Evolutionary conservation across 2,797 vertebrate species (phyloP), one percentile per base, ranked within the genome.

Genomic region (Anguilla anguilla): DNA sequence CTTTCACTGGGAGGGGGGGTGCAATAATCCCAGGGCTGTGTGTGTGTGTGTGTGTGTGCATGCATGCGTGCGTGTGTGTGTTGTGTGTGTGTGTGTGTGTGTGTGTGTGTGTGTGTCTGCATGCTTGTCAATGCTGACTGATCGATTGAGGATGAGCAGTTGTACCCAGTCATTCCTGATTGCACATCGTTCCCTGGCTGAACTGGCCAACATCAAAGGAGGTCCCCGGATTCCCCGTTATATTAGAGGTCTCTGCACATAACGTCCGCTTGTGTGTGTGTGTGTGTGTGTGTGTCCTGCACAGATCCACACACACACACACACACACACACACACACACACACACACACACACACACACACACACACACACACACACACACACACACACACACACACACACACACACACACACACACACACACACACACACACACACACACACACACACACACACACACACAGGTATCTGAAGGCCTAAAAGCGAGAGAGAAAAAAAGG

Each of bases 1-100:
- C 97, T 96, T 96, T 97, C 96, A 96, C 95, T 7, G 96, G 84
- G 94, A 94, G 94, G 96, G 96, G 97, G 97, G 51, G 96, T 79
- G 94, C 35, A 39, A 39, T 39, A 39, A 39, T 39, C 35, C 35
- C 35, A 39, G 35, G 35, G 35, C 35, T 39, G 69, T 31, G 28
- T 35, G 69, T 72, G 11, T 35, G 69, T 72, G 9, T 13, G 69
- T 72, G 69, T 35, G 69, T 35, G 67, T 31, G 64, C 9, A 6
- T 28, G 39, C 2, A 39, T 39, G 39, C 0, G 53, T 69, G 25
- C 31, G 67, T 69, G 64, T 10, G 64, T 69, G 61, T 35, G 85
- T 17, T 59, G 39, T 19, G 85, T 55, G 67, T 53, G 61, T 53
- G n/a, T 13, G 43, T 15, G 25, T 11, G 46, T 35, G 39, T 28